phyloP scores from a whole-genome alignment of 2,888 invertebrate species.

The Netelia melanura region DNA sequence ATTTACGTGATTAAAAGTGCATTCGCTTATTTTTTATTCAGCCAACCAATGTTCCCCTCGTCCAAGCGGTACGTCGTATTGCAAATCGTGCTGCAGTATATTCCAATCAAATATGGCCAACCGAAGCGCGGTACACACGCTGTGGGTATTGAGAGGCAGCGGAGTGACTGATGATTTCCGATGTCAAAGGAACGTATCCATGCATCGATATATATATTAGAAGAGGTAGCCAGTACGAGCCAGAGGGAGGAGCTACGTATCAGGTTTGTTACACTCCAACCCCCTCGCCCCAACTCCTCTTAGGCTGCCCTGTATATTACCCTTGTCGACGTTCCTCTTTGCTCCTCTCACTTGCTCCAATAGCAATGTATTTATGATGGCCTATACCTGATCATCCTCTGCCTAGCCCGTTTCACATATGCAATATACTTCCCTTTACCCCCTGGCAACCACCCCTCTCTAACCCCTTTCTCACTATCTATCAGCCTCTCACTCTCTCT shows the following conservation, averaged over 20 bases:
- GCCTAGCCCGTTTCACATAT: slow-evolving; percentile 22
- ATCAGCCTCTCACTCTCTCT: background rate
- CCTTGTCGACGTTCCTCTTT: background rate
- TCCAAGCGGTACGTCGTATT: slow-evolving; percentile 69
- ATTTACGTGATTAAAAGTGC: slow-evolving; percentile 3
- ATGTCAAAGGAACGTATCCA: slow-evolving; percentile 77
- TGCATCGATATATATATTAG: slow-evolving; percentile 60
- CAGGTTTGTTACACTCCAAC: background rate
- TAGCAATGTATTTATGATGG: slow-evolving; percentile 61
- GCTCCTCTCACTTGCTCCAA: slow-evolving; percentile 33
- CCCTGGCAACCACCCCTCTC: background rate
- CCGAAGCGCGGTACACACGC: slow-evolving; percentile 70
- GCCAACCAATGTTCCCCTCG: background rate
- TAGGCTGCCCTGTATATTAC: background rate
- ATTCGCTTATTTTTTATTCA: slow-evolving; percentile 11
- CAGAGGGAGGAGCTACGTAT: background rate
- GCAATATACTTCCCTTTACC: background rate
- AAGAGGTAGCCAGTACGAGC: background rate
- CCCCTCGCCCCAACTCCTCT: too few species aligned
- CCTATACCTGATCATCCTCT: slow-evolving; percentile 42
- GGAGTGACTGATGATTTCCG: slow-evolving; percentile 76
- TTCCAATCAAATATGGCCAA: slow-evolving; percentile 75
- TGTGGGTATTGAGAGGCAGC: slow-evolving; percentile 69
- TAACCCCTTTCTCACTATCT: too few species aligned
- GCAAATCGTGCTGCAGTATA: slow-evolving; percentile 76